These are phyloP conservation scores for Calycopis cecrops DNA, from an alignment of 1,140 invertebrate genomes.

Conservation along the genomic window DNA sequence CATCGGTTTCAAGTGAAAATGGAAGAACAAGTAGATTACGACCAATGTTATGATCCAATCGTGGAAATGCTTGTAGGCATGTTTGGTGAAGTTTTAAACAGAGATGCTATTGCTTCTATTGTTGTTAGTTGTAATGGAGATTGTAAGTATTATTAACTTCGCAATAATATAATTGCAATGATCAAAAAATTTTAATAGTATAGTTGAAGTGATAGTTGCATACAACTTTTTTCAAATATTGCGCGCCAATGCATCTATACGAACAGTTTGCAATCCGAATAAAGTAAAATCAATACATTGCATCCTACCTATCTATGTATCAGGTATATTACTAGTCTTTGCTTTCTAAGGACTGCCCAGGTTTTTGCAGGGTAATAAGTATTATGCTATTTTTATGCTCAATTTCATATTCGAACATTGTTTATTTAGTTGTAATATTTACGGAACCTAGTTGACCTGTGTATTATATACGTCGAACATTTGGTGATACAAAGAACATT, in stretches of 20 bases:
- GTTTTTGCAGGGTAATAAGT: too few relatives aligned
- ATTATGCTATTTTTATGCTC: too few relatives aligned
- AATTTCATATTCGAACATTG: too few relatives aligned
- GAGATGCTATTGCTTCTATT: slow-evolving; percentile 43
- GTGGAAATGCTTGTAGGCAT: slow-evolving; percentile 43
- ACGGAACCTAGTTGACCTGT: too few relatives aligned
- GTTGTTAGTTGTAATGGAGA: slow-evolving; percentile 50
- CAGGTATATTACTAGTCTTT: too few relatives aligned
- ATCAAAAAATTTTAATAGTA: background rate
- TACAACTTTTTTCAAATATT: slow-evolving; percentile 14
- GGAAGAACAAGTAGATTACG: slow-evolving; percentile 26
- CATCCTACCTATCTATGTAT: background rate
- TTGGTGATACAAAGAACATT: too few relatives aligned
- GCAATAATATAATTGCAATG: too few relatives aligned
- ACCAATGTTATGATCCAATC: slow-evolving; percentile 30
- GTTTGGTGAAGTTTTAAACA: slow-evolving; percentile 44
- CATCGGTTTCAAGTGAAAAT: slow-evolving; percentile 16
- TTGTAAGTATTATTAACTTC: slow-evolving; percentile 40
- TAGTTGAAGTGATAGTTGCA: slow-evolving; percentile 1
- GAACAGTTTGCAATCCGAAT: background rate
- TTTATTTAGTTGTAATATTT: too few relatives aligned
- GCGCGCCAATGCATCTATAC: background rate
- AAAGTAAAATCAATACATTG: slow-evolving; percentile 5
- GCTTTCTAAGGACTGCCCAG: too few relatives aligned
- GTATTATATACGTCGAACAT: too few relatives aligned